Base-by-base conservation (phyloP, 1,140 invertebrate genomes). In the Araneus ventricosus region DNA sequence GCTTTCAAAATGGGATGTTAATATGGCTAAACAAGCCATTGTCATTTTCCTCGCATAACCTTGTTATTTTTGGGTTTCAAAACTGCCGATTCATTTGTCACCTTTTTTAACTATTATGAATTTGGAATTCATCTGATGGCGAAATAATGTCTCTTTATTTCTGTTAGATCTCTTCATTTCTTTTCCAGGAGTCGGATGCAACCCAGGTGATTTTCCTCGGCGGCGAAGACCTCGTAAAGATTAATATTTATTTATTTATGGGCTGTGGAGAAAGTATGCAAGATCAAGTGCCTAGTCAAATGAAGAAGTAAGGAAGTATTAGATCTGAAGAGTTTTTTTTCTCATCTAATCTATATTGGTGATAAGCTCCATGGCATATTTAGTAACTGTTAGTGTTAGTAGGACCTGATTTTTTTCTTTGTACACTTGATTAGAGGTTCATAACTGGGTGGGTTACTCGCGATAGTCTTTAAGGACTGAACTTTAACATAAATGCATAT, bases 251-350 rank as follows among this genome's bases (percentile, higher is more conserved):
- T 34, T 37, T 84, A 82, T 84, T 61, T 61, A 27, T 57, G 34
- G 39, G 82, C 79, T 82, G 27, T 61, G 52, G 61, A 57, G 37
- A 52, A 52, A 84, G 39, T 45, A 37, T 67, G 63, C 80, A 92
- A 92, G 82, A 92, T 86, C 90, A 92, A 92, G 90, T 92, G 90
- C 90, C 90, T 92, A 92, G 90, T 92, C 90, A 92, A 92, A 92
- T 86, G 84, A 80, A 59, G 70, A 84, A 84, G 39, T 92, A 92
- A n/a, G n/a, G n/a, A n/a, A 61, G 22, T 63, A 70, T 86, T 92
- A 92, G 90, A 92, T 92, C 80, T 85, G 82, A 92, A 57, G 30
- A 37, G 57, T 57, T 90, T n/a, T n/a, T n/a, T n/a, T 67, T 92
- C 39, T 82, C 41, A 39, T 79, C 67, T 41, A 30, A 75, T 39